A percentile compares a stretch with the other conserved stretches of the same genome.
Evolutionary conservation across 1,140 invertebrate species (phyloP).

Genomic region (Homarus americanus): DNA sequence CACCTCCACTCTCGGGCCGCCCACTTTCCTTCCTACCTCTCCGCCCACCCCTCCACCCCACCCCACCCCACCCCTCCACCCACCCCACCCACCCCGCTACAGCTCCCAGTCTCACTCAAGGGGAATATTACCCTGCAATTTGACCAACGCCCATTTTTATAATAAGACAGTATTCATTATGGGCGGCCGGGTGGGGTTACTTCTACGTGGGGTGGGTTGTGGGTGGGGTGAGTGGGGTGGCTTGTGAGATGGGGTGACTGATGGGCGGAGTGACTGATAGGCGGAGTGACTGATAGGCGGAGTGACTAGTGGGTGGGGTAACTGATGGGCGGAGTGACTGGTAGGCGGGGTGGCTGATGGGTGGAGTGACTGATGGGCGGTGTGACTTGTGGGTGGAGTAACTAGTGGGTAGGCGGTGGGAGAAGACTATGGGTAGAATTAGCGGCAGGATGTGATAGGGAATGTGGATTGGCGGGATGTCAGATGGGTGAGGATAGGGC

Average conservation of each 20-base stretch:
- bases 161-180: neutral
- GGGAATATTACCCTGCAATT: neutral
- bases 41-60: neutral
- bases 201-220: neutral
- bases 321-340: neutral
- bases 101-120: neutral
- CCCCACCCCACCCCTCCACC: neutral
- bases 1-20: neutral
- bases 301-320: no score
- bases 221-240: neutral
- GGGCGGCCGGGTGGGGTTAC: neutral
- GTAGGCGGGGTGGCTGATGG: neutral
- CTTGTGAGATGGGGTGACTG: neutral
- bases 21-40: neutral
- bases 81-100: neutral
- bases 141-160: neutral
- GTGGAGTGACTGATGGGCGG: neutral
- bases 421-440: no score
- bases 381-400: neutral
- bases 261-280: no score
- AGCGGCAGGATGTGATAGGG: no score
- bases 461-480: no score
- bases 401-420: no score
- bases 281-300: no score
- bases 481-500: no score